Evolutionary conservation across 2,888 invertebrate genomes (phyloP).

Genomic region (Tetragonisca angustula): DNA sequence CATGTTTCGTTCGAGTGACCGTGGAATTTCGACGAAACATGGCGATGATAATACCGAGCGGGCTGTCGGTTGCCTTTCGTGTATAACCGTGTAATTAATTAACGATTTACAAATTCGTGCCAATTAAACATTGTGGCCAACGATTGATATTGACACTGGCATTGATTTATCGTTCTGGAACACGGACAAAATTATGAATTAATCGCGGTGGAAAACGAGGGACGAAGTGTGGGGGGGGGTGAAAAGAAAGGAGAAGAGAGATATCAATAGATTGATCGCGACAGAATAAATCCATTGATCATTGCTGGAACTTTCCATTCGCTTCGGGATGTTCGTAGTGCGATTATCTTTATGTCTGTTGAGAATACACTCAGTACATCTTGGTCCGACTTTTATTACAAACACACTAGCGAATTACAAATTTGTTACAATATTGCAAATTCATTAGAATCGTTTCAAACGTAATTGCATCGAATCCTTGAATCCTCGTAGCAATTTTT

Average conservation of each 20-base stretch:
- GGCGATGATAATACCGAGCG: neutral
- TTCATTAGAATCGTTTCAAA: no score
- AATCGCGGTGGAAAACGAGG: conserved; percentile 13
- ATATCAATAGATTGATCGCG: neutral
- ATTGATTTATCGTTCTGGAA: conserved; percentile 35
- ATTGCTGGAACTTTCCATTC: conserved; percentile 1
- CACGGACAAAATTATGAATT: conserved; percentile 48
- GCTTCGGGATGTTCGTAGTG: no score
- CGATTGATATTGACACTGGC: neutral
- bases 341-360: no score
- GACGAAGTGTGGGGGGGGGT: no score
- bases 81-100: conserved; percentile 20
- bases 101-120: conserved; percentile 16
- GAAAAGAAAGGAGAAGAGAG: neutral
- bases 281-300: neutral
- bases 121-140: conserved; percentile 38
- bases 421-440: no score
- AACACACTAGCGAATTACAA: no score
- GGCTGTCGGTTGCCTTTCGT: neutral
- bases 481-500: neutral
- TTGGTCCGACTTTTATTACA: no score
- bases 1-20: neutral
- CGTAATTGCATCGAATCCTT: no score
- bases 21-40: no score
- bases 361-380: no score